Evolutionary conservation across 2,888 invertebrate species (phyloP), one percentile per base, ranked within the genome.

Genomic region (Pyrocoelia pectoralis): DNA sequence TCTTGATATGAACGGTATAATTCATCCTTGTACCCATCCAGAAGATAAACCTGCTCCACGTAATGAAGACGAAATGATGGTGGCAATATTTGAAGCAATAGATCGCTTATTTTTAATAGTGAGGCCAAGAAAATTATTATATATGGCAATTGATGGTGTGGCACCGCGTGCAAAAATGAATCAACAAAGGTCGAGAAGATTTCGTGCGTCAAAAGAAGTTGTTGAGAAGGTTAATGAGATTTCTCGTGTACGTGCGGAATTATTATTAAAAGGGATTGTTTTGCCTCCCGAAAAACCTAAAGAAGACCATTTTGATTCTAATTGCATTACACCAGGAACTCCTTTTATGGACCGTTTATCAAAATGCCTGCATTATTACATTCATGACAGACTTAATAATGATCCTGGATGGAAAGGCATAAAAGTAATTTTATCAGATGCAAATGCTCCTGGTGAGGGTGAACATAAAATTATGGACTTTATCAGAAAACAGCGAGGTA

Each of bases 391-490:
- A 81, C 83, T 98, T 70, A 98, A 97, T 79, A 96, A 84, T 78
- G 94, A 98, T 79, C 94, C 97, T 1, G 97, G 96, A 0, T 99
- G 99, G 99, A 90, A 89, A 73, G 89, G 91, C 40, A 89, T 99
- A 66, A 96, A 97, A 82, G 92, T 94, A 6, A 95, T 99, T 74
- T 84, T 99, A n/a, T 98, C 98, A 1, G 99, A 99, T 81, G 98
- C 99, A 0, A 99, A 98, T 81, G 97, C 95, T 3, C 97, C 97
- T 0, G 97, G 97, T 4, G 97, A 97, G 82, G 97, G 99, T 0
- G 99, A 99, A 82, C 99, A 99, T 80, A 99, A 99, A 84, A 98
- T 99, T 72, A 99, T 99, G 98, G 98, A 99, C 83, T 99, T 89
- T 79, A 97, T 99, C 72, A 87, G 99, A n/a, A 89, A 89, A 74